Evolutionary conservation across 2,113 vertebrate species (phyloP), one percentile per base, ranked within the genome.

Genomic region (Paraplagusia blochii): DNA sequence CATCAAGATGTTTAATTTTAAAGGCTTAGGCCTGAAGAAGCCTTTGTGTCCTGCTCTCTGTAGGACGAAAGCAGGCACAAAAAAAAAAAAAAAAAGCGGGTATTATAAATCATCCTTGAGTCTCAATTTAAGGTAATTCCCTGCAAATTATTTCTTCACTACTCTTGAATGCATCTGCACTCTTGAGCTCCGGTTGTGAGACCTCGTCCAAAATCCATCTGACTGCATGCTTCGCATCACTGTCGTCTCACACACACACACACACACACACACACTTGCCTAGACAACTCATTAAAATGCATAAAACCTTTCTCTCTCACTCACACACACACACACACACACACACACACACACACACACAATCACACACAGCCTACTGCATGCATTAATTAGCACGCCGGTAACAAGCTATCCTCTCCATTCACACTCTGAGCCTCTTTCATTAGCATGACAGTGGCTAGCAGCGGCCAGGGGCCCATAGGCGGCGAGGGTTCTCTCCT

Each of bases 361-460:
- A n/a, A n/a, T n/a, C n/a, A n/a, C n/a, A n/a, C n/a, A n/a, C n/a
- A n/a, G 71, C 81, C 80, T 82, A 66, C 80, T 64, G 70, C 72
- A 84, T 77, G 78, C 87, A 81, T 88, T 90, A 90, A 92, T 90
- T 90, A 90, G 84, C 82, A 82, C 69, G 67, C 77, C 73, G 74
- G 84, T 90, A 90, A 88, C 85, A 88, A 90, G 87, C 84, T 81
- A 85, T 79, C 75, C 76, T 80, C 76, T 81, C 77, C 69, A 86
- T 90, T 90, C 89, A 89, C 87, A 90, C 88, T 72, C 81, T 68
- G 72, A 80, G 79, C 69, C 79, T 78, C 82, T 84, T 88, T 89
- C 84, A 90, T 92, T 89, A 89, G 81, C 87, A 90, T 90, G 84
- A 89, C 87, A 90, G 85, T 88, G 76, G 84, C 82, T 74, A 65